Evolutionary conservation across 1,140 invertebrate genomes (phyloP), one percentile per base, ranked within the genome.

Genomic region (Leptinotarsa defecta): DNA sequence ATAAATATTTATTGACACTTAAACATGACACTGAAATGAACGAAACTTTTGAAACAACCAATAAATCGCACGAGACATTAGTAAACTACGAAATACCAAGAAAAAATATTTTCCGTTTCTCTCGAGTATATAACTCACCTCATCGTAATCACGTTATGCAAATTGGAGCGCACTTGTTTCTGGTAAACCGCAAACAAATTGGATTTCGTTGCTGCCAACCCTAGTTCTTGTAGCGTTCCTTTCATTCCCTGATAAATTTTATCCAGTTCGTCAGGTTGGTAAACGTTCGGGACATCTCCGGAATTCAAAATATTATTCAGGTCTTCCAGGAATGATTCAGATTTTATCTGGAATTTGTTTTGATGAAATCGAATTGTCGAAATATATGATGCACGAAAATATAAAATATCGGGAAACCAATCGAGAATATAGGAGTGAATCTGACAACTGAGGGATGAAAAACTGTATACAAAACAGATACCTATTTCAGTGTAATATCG

Each of bases 131-230:
- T 1, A 11, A 43, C 43, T 70, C 82, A 91, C 90, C 89, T 91
- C 91, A 92, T 92, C 0, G 89, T 88, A 48, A 92, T 86, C 3
- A 92, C 89, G 3, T 85, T 87, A 77, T 92, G 91, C 6, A 92
- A 83, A 82, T 91, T 91, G 62, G 88, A 89, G 8, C 89, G 82
- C 4, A 94, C 91, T 52, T 88, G 83, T 73, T 91, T 91, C 77
- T 91, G 90, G 83, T 91, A 94, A 52, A 88, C 87, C 0, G 90
- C 87, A 81, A 92, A 93, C 57, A 95, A 84, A 83, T 94, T 94
- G 1, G 91, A 92, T 81, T 91, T 93, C 6, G 93, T 94, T 0
- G 92, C 88, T 4, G 88, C 85, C 11, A 93, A 80, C 8, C 90
- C 91, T 79, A 88, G 81, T 81, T 91, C 90, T 86, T 88, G 92